Evolutionary conservation across 2,888 invertebrate species (phyloP).

Genomic region (Diplolepis rosae): DNA sequence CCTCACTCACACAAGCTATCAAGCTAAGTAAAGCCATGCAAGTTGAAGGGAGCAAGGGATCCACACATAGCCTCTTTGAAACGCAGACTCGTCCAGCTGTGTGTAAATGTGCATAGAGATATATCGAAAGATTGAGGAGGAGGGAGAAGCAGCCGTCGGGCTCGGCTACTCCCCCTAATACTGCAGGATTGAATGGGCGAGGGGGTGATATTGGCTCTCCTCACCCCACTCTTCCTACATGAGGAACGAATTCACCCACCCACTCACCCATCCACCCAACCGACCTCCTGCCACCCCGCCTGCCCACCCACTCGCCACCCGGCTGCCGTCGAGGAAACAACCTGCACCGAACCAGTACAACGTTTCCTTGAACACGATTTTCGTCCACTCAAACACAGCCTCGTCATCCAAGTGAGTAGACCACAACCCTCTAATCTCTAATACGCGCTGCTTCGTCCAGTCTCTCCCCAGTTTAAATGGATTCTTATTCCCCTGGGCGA

Average conservation of each 20-base stretch:
- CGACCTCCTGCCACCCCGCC: constrained; percentile 71
- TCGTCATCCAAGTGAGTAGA: constrained; percentile 28
- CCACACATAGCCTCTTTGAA: constrained; percentile 7
- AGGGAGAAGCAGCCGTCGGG: constrained; percentile 50
- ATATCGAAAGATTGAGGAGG: constrained; percentile 34
- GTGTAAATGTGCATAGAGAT: not conserved
- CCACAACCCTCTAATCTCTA: not conserved
- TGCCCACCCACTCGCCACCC: constrained; percentile 74
- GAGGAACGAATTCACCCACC: constrained; percentile 52
- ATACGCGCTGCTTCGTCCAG: constrained; percentile 10
- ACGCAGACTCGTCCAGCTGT: constrained; percentile 2
- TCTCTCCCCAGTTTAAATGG: no score
- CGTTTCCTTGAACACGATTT: constrained; percentile 64
- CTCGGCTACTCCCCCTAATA: constrained; percentile 65
- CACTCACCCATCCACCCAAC: constrained; percentile 61
- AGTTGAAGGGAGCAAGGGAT: constrained; percentile 23
- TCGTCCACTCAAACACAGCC: constrained; percentile 39
- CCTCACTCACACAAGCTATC: not conserved
- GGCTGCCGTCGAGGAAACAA: constrained; percentile 73
- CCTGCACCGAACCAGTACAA: constrained; percentile 69
- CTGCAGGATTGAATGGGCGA: constrained; percentile 64
- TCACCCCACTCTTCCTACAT: constrained; percentile 70
- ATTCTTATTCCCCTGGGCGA: no score
- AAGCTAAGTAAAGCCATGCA: constrained; percentile 10
- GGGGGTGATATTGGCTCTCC: constrained; percentile 67